Conservation (phyloP, 53 echinoderm and acorn worm species). For the Apostichopus leukothele region DNA sequence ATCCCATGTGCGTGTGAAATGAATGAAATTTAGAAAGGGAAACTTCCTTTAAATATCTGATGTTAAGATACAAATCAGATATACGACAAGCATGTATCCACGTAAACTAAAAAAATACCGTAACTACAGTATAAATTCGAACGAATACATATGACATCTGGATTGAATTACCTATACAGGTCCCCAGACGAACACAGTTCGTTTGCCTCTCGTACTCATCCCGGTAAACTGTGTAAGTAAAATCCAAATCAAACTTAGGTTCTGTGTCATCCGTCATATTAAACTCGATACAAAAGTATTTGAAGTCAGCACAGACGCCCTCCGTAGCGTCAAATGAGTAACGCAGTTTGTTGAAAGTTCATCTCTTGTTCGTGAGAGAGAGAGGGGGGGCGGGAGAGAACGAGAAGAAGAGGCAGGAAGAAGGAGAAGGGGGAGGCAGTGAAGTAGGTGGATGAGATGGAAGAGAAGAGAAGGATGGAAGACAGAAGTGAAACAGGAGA, state of each 20-base stretch:
- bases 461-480: no score
- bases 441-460: no score
- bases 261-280: slow-evolving; percentile 2
- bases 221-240: background rate
- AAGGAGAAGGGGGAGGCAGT: no score
- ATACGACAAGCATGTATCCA: no score
- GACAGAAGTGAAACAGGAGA: no score
- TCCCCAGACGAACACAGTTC: background rate
- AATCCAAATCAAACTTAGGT: background rate
- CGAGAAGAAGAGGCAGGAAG: no score
- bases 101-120: no score
- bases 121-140: no score
- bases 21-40: background rate
- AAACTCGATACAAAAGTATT: slow-evolving; percentile 26
- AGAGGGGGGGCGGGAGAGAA: no score
- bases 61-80: background rate
- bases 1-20: no score
- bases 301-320: slow-evolving; percentile 10
- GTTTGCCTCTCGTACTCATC: background rate
- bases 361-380: background rate
- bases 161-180: slow-evolving; percentile 1
- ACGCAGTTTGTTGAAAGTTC: background rate
- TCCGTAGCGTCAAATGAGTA: slow-evolving; percentile 3
- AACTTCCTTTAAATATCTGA: slow-evolving; percentile 9
- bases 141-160: background rate